Conservation (phyloP, 1,140 invertebrate genomes). For the Sitophilus oryzae region DNA sequence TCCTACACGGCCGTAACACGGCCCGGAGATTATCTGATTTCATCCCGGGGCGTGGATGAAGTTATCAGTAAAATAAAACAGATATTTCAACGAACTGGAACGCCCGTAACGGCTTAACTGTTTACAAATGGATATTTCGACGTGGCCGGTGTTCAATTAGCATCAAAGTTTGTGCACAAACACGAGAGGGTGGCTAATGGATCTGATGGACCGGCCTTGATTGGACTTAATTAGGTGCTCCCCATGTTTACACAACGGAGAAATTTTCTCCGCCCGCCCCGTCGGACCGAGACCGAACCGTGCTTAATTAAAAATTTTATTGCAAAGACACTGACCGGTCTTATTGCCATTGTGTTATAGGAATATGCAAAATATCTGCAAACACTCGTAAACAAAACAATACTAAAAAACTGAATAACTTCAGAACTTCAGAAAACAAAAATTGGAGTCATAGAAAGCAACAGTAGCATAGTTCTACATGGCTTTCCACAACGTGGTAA, state of each 20-base stretch:
- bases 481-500: too few species aligned
- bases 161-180: slow-evolving; percentile 43
- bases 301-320: slow-evolving; percentile 8
- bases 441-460: too few species aligned
- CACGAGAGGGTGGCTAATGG: slow-evolving; percentile 45
- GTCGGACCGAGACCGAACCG: background rate
- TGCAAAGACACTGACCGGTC: background rate
- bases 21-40: slow-evolving; percentile 5
- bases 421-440: too few species aligned
- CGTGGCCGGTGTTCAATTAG: slow-evolving; percentile 40
- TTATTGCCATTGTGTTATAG: background rate
- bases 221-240: slow-evolving; percentile 51
- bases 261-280: slow-evolving; percentile 8
- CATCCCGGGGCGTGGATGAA: slow-evolving; percentile 5
- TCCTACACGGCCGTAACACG: background rate
- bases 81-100: slow-evolving; percentile 17
- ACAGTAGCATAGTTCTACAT: too few species aligned
- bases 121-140: slow-evolving; percentile 37
- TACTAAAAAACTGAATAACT: too few species aligned
- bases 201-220: slow-evolving; percentile 47
- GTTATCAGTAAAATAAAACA: slow-evolving; percentile 4
- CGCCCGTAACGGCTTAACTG: slow-evolving; percentile 25
- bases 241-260: slow-evolving; percentile 38
- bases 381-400: too few species aligned
- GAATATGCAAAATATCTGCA: too few species aligned